Base-by-base conservation (phyloP, 1,140 invertebrate genomes). In the Parapsyche elsis region DNA sequence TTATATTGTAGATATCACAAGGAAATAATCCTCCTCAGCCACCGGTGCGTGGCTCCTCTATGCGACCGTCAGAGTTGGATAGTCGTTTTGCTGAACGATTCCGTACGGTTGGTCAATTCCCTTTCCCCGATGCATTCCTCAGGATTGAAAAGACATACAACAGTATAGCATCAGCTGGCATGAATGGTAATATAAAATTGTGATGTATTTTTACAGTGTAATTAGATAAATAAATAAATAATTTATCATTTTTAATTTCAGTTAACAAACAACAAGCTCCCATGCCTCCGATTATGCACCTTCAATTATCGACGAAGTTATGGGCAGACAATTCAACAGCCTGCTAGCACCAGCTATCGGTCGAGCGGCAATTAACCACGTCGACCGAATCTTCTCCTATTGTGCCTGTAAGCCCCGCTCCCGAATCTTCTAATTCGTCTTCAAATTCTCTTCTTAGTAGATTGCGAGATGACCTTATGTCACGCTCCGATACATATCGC, bases 71-170 rank as follows among this genome's bases (percentile, higher is more conserved):
- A 5, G 88, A 89, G 30, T 84, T 88, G 78, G 88, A 89, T 76
- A 84, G 85, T 71, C 84, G 88, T 26, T 89, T 88, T 84, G 86
- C 84, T 24, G 87, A 87, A 0, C 78, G 86, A 64, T 89, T 89
- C 85, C 85, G 84, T 26, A 81, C 86, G 10, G 76, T 81, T 0
- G 23, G 81, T 9, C 75, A 78, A 73, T 89, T 89, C 84, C 88
- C 88, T 0, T 84, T 84, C 61, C 88, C 88, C 12, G 87, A 87
- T 78, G 85, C 87, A 78, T 89, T 89, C 85, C 84, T 87, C 57
- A 84, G 88, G 80, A 84, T 88, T 85, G 84, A 86, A 38, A 89
- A 89, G 84, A 88, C 86, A 9, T 89, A 89, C 85, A 87, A 85
- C 86, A 89, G 88, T 84, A 83, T 86, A 74, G 85, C 87, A 38